Base-by-base conservation (phyloP, 2,113 vertebrate genomes). In the Pelodiscus sinensis region DNA sequence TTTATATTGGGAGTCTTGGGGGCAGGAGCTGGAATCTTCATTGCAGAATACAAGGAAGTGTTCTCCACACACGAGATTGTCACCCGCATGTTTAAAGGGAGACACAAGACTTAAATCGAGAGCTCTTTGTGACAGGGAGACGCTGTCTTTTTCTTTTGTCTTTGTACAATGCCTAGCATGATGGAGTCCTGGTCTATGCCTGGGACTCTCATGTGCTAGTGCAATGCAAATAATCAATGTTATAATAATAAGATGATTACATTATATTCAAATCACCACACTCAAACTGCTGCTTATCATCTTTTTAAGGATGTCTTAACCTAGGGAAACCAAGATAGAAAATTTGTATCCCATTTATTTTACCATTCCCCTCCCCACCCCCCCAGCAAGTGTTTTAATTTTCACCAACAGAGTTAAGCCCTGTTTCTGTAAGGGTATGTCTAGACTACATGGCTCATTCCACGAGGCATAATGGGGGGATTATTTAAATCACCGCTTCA, bases 201-300 rank as follows among this genome's bases (percentile, higher is more conserved):
- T 0, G 0, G 50, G 50, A 18, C n/a, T 85, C 0, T 0, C 1
- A 29, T 6, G 16, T 18, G 62, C 62, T 68, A 18, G 29, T 31
- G 29, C 15, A 68, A 68, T n/a, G n/a, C 62, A 68, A 68, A 31
- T 68, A 68, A 68, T 68, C 16, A 18, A n/a, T n/a, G 31, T 68
- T 31, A 68, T 68, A 65, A n/a, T 15, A 65, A 31, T n/a, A 68
- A n/a, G 44, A 6, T 44, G 62, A n/a, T 15, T 68, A n/a, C 31
- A 68, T 16, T 16, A n/a, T 68, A 68, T n/a, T 31, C 29, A 65
- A 15, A 65, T 65, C 29, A 18, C 29, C 15, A 31, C 62, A n/a
- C 29, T 65, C 62, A 65, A n/a, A 65, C 62, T 7, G 8, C 29
- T n/a, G 29, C 62, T 65, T 65, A n/a, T 31, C 62, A 65, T 65